Base-by-base conservation (phyloP, 2,113 vertebrate species). In the Mirounga angustirostris region DNA sequence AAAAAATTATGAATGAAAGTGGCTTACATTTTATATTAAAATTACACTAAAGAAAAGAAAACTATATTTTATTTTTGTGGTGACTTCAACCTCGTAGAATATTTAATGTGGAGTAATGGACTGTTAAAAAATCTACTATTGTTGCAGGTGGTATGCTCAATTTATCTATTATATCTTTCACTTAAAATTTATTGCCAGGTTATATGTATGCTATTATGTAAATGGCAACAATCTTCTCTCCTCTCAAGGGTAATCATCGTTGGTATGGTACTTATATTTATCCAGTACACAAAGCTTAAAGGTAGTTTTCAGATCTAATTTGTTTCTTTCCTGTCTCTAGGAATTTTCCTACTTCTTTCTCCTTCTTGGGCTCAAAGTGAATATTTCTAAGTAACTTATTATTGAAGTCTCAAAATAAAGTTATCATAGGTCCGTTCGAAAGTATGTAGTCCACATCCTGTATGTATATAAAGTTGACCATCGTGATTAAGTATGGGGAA, bases 41-140 rank as follows among this genome's bases (percentile, higher is more conserved):
- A 91, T 43, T 82, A 74, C 2, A 94, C 5, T 28, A 50, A n/a
- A 5, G 22, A 36, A 89, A 89, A 93, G 9, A 86, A 94, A 95
- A 74, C 30, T 81, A 5, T 88, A 82, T 96, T 97, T 97, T 82
- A 91, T 88, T 59, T 87, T 33, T 59, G 50, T 91, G 79, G 69
- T 71, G 94, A 92, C 50, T 81, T 91, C 15, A 76, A 61, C 43
- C 19, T 50, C 46, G 73, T 78, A 81, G 65, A 83, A 61, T 59
- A 96, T 92, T 88, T 81, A 91, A 93, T 80, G 56, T 93, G 15
- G 33, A 91, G 83, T 95, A 97, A 95, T 79, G 58, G 33, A 26
- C 93, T 96, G 24, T 88, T 96, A 85, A 92, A 82, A 79, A 81
- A 52, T 54, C 2, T 89, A 65, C 82, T 81, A 81, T 91, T 95